A percentile compares a stretch with the other conserved stretches of the same genome.
Evolutionary conservation across 2,888 invertebrate species (phyloP).

Genomic region (Sphecodes monilicornis): DNA sequence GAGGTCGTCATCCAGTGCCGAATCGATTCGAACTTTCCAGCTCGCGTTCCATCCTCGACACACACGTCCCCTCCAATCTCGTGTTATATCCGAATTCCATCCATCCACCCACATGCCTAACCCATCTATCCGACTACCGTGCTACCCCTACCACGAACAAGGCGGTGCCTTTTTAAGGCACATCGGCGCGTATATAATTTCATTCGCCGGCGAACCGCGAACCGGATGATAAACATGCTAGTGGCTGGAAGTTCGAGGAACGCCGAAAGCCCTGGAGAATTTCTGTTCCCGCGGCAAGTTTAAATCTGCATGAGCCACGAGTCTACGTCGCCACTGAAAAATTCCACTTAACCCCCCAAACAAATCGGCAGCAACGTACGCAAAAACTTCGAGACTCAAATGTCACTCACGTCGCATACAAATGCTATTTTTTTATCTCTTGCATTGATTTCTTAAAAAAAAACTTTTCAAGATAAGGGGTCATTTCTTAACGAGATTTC

Average conservation of each 20-base stretch:
- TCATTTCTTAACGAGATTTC: no score
- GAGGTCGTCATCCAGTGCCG: constrained; percentile 51
- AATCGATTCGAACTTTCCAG: constrained; percentile 55
- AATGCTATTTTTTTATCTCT: not conserved
- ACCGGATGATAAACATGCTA: constrained; percentile 80
- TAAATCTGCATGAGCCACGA: constrained; percentile 52
- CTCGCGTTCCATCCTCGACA: constrained; percentile 34
- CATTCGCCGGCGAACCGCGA: constrained; percentile 72
- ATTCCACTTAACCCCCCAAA: not conserved
- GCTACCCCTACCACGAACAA: constrained; percentile 20
- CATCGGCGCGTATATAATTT: constrained; percentile 78
- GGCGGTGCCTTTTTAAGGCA: constrained; percentile 72
- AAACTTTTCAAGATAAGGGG: not conserved
- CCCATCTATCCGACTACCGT: constrained; percentile 9
- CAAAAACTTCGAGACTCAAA: not conserved
- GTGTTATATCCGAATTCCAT: constrained; percentile 58
- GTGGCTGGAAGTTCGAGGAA: constrained; percentile 61
- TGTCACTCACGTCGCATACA: not conserved
- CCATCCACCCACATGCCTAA: constrained; percentile 35
- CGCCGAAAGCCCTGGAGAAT: constrained; percentile 18
- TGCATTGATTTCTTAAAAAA: not conserved
- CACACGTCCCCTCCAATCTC: constrained; percentile 54
- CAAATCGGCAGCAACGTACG: not conserved
- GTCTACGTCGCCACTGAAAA: constrained; percentile 18
- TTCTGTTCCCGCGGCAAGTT: constrained; percentile 25